A percentile compares a stretch with the other conserved stretches of the same genome.
Evolutionary conservation across 2,888 invertebrate genomes (phyloP).

Genomic region (Brenthis ino): DNA sequence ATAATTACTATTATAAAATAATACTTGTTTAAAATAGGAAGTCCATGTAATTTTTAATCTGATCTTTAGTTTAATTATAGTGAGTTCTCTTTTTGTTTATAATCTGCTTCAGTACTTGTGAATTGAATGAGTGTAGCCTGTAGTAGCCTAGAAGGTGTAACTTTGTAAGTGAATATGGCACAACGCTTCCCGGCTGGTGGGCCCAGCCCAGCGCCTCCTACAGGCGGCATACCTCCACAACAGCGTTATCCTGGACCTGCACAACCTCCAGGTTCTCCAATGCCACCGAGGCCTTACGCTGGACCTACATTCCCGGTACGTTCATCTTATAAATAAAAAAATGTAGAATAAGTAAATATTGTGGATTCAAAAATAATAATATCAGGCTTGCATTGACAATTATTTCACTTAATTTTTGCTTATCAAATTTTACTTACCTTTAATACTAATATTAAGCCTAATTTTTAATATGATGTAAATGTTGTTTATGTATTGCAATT

Average conservation of each 20-base stretch:
- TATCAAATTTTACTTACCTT: too few species aligned
- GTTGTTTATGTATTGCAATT: too few species aligned
- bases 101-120: not conserved
- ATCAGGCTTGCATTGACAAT: too few species aligned
- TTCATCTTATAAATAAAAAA: slow-evolving; percentile 39
- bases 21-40: not conserved
- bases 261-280: slow-evolving; percentile 85
- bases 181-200: slow-evolving; percentile 67
- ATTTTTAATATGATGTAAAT: too few species aligned
- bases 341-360: not conserved
- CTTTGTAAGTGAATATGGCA: slow-evolving; percentile 52
- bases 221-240: slow-evolving; percentile 77
- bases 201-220: slow-evolving; percentile 59
- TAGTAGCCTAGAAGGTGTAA: not conserved
- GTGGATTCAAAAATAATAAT: too few species aligned
- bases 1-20: not conserved
- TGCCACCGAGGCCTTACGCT: slow-evolving; percentile 87
- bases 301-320: slow-evolving; percentile 89
- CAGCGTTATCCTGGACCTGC: slow-evolving; percentile 71
- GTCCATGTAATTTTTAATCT: too few species aligned
- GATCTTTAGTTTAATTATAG: not conserved
- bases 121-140: slow-evolving; percentile 6
- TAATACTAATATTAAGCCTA: too few species aligned
- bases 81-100: not conserved
- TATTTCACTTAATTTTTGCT: not conserved